Conservation (phyloP, 2,888 invertebrate genomes). For the Patella ulyssiponensis region DNA sequence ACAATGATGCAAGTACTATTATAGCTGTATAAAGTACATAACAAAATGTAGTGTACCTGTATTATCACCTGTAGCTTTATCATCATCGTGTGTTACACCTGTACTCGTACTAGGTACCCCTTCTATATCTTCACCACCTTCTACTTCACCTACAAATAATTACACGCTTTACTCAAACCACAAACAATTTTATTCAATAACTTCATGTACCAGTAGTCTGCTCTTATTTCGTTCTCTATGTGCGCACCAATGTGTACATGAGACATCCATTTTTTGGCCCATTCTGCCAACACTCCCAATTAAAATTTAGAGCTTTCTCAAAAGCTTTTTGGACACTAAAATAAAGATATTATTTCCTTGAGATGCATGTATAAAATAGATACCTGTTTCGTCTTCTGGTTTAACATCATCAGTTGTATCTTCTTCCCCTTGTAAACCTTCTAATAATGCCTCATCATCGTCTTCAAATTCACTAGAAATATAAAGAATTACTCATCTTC, state of each 20-base stretch:
- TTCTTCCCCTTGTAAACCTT: constrained; percentile 6
- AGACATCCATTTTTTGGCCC: no score
- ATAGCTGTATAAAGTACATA: no score
- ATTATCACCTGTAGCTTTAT: constrained; percentile 6
- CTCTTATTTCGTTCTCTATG: no score
- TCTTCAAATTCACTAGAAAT: constrained; percentile 6
- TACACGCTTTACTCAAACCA: neutral
- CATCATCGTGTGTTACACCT: constrained; percentile 6
- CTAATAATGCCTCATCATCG: neutral
- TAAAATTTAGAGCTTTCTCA: no score
- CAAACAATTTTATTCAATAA: no score
- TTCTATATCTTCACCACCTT: neutral
- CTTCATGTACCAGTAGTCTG: no score
- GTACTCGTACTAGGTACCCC: constrained; percentile 1
- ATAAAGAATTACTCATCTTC: no score
- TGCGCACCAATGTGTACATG: no score
- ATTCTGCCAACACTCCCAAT: no score
- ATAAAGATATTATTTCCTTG: no score
- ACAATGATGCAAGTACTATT: no score
- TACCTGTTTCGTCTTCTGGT: neutral
- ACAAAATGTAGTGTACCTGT: neutral
- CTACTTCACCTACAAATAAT: neutral
- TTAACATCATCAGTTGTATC: neutral
- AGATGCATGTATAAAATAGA: neutral
- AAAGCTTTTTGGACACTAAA: no score